Base-by-base conservation (phyloP, 2,113 vertebrate species). In the Periophthalmus modestus region DNA sequence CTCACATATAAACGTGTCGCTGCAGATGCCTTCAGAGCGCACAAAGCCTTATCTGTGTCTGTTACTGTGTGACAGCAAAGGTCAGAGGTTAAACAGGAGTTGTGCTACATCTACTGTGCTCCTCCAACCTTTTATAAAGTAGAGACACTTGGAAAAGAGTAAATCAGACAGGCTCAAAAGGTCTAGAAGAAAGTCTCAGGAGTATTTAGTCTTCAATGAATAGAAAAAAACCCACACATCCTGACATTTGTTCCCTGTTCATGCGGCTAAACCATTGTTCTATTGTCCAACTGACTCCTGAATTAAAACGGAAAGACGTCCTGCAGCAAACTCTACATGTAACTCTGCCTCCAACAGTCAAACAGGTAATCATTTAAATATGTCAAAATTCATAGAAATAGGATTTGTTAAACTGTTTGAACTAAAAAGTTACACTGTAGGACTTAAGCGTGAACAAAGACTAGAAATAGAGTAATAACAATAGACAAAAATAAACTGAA, bases 191-290 rank as follows among this genome's bases (percentile, higher is more conserved):
- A 59, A 59, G 57, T 59, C 57, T 59, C 57, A 5, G 57, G 57
- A 28, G 57, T 59, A 59, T 59, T 59, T 59, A 24, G 57, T 59
- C 57, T 59, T 59, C 57, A 13, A 4, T 59, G 57, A 59, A 59
- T 28, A 59, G 57, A 59, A 24, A 24, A 59, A 59, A 59, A 59
- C n/a, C n/a, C 57, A 59, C 10, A 59, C 23, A n/a, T 59, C 23
- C 57, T 59, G 57, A 59, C 57, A 59, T 59, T 59, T 59, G 57
- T 28, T 28, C 57, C 57, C 23, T 15, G 57, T 15, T 59, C 57
- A 59, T 59, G 23, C 11, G 23, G 57, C 57, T 28, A 15, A 59
- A 59, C 57, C 57, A 59, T 59, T 59, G 57, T 59, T 59, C 57
- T 14, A 59, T 59, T 59, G 57, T 59, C 57, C 24, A 28, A 59